Evolutionary conservation across 2,888 invertebrate species (phyloP), one percentile per base, ranked within the genome.

Genomic region (Metalampra italica): DNA sequence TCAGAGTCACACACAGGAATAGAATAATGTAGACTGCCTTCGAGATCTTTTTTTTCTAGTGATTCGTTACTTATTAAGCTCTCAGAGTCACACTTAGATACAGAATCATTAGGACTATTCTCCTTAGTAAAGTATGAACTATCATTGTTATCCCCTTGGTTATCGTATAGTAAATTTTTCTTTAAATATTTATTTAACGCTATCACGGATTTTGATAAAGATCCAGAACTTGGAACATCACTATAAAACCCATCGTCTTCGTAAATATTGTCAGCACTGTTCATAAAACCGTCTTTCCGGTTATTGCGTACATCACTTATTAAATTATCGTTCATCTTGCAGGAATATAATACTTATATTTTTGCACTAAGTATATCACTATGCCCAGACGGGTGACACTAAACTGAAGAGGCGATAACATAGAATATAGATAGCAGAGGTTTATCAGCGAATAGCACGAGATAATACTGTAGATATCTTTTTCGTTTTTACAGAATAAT

Each of bases 171-270:
- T 53, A 89, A 73, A 76, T 88, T 88, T 50, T 82, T 82, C 60
- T 84, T 88, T 3, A 89, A 75, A 54, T 80, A 89, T 54, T 78
- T 82, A 56, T 89, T 89, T 37, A 88, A 59, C n/a, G 89, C 89
- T 43, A 82, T 61, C 46, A 79, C 63, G 7, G 89, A 88, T 66
- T 75, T 84, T 7, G 88, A 81, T 62, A 86, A 64, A 1, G 84
- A 79, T 32, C 81, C 79, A 2, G 83, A 77, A 7, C 58, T 58
- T 1, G 83, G 81, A 1, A 85, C 80, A 52, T 87, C 82, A 63
- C 78, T 82, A 48, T 80, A 82, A 60, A 83, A 85, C 46, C 82
- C 78, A 54, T 84, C 81, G 43, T 88, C 86, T 51, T 83, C 82
- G 39, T 72, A 68, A n/a, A 58, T 55, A 30, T 56, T 49, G 11